phyloP scores from a whole-genome alignment of 2,113 vertebrate genomes.

The Trachemys scripta region DNA sequence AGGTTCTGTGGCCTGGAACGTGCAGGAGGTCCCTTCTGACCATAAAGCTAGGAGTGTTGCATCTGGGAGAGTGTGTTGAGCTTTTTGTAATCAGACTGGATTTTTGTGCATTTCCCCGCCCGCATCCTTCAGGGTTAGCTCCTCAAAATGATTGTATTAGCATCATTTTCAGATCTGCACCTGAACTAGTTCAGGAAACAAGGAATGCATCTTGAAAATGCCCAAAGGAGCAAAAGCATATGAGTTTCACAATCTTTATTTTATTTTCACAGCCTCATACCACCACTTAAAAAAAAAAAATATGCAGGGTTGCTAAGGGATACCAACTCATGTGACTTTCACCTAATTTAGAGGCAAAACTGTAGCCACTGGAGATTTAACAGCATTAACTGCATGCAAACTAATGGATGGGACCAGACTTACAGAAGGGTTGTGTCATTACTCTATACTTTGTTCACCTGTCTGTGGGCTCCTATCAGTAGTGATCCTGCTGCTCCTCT shows the following conservation, averaged over 20 bases:
- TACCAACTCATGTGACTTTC: neutral
- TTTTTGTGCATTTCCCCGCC: neutral
- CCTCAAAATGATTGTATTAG: neutral
- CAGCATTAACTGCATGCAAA: neutral
- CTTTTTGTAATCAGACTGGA: neutral
- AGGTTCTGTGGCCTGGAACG: no score
- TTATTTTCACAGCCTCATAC: neutral
- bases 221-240: neutral
- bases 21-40: no score
- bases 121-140: neutral
- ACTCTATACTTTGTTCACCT: neutral
- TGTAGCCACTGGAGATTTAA: neutral
- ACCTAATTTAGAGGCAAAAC: neutral
- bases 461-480: neutral
- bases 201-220: neutral
- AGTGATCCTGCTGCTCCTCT: rapidly evolving
- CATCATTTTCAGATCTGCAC: neutral
- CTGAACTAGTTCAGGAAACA: neutral
- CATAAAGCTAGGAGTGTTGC: neutral
- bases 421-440: neutral
- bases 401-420: neutral
- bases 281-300: neutral
- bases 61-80: neutral
- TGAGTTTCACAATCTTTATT: neutral
- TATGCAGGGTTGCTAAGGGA: neutral